Conservation (phyloP, 1,140 invertebrate species). For the Micrasema minimum region DNA sequence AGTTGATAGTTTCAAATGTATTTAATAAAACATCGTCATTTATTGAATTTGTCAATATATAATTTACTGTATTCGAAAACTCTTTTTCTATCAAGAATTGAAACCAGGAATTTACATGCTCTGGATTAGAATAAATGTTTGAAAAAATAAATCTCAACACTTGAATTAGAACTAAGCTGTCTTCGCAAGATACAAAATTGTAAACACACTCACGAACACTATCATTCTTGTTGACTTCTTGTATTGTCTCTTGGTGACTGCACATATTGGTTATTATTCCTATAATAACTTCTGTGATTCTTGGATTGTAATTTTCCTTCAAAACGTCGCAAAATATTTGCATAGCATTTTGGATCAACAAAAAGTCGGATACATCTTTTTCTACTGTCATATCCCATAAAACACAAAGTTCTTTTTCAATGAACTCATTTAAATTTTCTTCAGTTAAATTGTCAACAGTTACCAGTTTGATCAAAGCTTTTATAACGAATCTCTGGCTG, state of each 20-base stretch:
- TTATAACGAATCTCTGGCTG: conserved; percentile 78
- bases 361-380: conserved; percentile 74
- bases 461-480: conserved; percentile 69
- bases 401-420: conserved; percentile 77
- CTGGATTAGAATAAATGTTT: conserved; percentile 65
- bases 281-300: conserved; percentile 76
- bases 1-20: conserved; percentile 68
- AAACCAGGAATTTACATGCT: conserved; percentile 64
- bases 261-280: conserved; percentile 81
- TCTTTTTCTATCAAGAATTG: conserved; percentile 63
- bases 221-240: conserved; percentile 60
- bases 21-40: conserved; percentile 70
- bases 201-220: conserved; percentile 66
- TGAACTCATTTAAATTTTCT: conserved; percentile 63
- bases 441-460: conserved; percentile 63
- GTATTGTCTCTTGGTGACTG: conserved; percentile 66
- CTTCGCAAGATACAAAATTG: conserved; percentile 68
- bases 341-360: conserved; percentile 73
- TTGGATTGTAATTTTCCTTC: conserved; percentile 64
- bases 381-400: conserved; percentile 84
- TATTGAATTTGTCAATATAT: conserved; percentile 75
- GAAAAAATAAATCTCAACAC: conserved; percentile 73
- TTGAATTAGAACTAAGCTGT: conserved; percentile 74
- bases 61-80: conserved; percentile 69
- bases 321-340: conserved; percentile 66